Evolutionary conservation across 2,888 invertebrate species (phyloP), one percentile per base, ranked within the genome.

Genomic region (Brenthis hecate): DNA sequence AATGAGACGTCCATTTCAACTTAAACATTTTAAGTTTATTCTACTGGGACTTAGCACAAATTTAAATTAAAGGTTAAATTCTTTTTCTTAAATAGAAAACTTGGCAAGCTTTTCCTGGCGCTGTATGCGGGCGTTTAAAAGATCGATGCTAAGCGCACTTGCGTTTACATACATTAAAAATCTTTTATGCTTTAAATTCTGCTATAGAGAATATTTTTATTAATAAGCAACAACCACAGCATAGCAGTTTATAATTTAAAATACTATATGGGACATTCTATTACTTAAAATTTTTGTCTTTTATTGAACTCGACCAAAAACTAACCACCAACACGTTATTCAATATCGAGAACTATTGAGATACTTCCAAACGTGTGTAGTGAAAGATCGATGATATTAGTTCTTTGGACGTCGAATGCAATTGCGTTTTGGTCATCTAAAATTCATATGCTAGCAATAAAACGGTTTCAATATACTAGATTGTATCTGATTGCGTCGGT

Each of bases 371-470:
- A 68, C 56, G 48, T 64, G 61, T 43, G 23, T 65, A 57, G 14
- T 54, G 54, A 70, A 65, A 54, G 60, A 66, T 63, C 66, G 54
- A 47, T 51, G 71, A 62, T 70, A 70, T 72, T 70, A 68, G 68
- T 68, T 68, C 61, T 71, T 72, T 58, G 72, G 66, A 66, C 55
- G 71, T 64, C 55, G 71, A 66, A 71, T 69, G 57, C 68, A 63
- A 72, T 72, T 69, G 69, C 70, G 74, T 71, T 71, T 72, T 66
- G 66, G 75, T 75, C 81, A 85, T 84, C 85, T 85, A 82, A 85
- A 87, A 88, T 85, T 85, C 81, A 85, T 84, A 81, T 71, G 67
- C 72, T 72, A 72, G 84, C 80, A 84, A 87, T 89, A 88, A 89
- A 88, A 85, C 75, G 62, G 77, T 74, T 79, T 80, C 81, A 81